phyloP scores from a whole-genome alignment of 1,140 invertebrate species.

The Papilio polyxenes region DNA sequence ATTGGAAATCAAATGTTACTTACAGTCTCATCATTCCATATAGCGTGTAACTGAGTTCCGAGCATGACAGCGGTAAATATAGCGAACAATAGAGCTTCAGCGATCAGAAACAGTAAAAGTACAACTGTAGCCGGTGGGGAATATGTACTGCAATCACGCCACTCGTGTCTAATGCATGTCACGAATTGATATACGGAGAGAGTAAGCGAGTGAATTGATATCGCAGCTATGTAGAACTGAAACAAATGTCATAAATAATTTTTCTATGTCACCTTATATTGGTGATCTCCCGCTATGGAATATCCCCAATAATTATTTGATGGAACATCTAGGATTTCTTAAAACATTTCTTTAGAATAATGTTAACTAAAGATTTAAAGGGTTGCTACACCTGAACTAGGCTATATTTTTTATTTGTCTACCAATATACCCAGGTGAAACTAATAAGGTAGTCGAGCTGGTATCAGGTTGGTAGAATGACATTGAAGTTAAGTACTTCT shows the following conservation, averaged over 20 bases:
- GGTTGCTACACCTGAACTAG: no score
- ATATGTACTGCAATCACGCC: slow-evolving; percentile 95
- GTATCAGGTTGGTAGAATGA: no score
- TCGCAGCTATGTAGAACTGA: slow-evolving; percentile 98
- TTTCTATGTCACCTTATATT: background rate
- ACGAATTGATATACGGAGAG: slow-evolving; percentile 96
- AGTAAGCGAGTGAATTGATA: slow-evolving; percentile 96
- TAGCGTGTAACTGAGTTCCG: slow-evolving; percentile 97
- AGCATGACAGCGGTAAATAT: slow-evolving; percentile 99
- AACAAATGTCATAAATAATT: slow-evolving; percentile 64
- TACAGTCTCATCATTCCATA: slow-evolving; percentile 99
- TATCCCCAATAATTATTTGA: no score
- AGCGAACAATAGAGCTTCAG: slow-evolving; percentile 98
- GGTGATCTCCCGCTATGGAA: no score
- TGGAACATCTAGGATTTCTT: no score
- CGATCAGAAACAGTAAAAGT: slow-evolving; percentile 96
- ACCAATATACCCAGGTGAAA: no score
- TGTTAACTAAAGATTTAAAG: no score
- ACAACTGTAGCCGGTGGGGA: slow-evolving; percentile 98
- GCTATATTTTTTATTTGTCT: no score
- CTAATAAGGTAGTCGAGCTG: no score
- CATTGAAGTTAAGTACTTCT: no score
- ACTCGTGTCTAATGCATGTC: slow-evolving; percentile 95
- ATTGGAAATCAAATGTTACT: slow-evolving; percentile 49
- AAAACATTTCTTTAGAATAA: no score